phyloP scores from a whole-genome alignment of 2,888 invertebrate genomes.

The Macrophya alboannulata region DNA sequence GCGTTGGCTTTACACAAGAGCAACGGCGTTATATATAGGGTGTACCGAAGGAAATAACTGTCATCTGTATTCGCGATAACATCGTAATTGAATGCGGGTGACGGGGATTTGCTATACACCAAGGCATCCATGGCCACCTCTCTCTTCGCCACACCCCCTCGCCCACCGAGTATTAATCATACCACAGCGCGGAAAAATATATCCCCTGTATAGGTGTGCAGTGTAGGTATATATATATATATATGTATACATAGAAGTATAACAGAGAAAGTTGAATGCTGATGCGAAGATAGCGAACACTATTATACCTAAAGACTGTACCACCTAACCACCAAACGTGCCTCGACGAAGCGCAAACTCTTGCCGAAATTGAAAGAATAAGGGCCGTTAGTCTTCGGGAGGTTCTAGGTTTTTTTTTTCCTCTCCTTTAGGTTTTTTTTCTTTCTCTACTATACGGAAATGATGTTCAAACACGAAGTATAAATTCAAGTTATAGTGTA shows the following conservation, averaged over 20 bases:
- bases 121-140: constrained; percentile 50
- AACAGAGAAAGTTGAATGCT: constrained; percentile 57
- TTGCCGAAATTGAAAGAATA: constrained; percentile 40
- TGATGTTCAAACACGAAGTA: not conserved
- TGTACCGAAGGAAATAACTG: constrained; percentile 81
- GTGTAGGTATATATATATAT: not conserved
- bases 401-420: not conserved
- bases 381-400: constrained; percentile 25
- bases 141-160: constrained; percentile 24
- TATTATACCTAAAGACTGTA: constrained; percentile 55
- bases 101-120: constrained; percentile 77
- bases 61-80: constrained; percentile 81
- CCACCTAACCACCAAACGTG: constrained; percentile 46
- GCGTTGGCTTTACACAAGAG: constrained; percentile 70
- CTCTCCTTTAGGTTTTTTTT: not conserved
- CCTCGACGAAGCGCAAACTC: constrained; percentile 27
- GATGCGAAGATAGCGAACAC: constrained; percentile 61
- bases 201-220: constrained; percentile 64
- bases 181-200: constrained; percentile 76
- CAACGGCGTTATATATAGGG: constrained; percentile 73
- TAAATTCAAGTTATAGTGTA: not conserved
- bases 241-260: constrained; percentile 6
- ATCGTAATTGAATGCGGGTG: constrained; percentile 81
- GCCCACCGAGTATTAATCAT: constrained; percentile 75
- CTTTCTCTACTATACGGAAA: not conserved